Evolutionary conservation across 2,888 invertebrate species (phyloP).

Genomic region (Selenia dentaria): DNA sequence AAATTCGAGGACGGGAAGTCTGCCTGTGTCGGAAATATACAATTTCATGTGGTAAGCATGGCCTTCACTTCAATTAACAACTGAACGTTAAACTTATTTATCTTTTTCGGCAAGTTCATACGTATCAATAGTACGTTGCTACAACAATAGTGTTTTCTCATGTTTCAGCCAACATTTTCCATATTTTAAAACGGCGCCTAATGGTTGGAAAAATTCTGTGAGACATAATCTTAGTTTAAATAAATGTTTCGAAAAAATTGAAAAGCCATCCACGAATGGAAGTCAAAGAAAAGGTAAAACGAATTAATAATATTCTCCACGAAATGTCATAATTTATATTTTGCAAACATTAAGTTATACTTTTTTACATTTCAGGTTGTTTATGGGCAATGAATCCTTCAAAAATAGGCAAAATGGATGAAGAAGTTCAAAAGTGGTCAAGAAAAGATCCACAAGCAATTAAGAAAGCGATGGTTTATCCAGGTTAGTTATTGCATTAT

Average conservation of each 20-base stretch:
- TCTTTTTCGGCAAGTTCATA: neutral
- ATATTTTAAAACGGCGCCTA: slow-evolving; percentile 98
- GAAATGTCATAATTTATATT: neutral
- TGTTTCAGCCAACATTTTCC: slow-evolving; percentile 96
- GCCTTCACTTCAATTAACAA: slow-evolving; percentile 35
- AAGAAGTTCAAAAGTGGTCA: slow-evolving; percentile 99
- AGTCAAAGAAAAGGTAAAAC: slow-evolving; percentile 91
- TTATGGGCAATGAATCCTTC: slow-evolving; percentile 98
- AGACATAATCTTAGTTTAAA: slow-evolving; percentile 98
- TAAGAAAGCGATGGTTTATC: slow-evolving; percentile 96
- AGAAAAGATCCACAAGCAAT: slow-evolving; percentile 97
- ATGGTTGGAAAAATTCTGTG: slow-evolving; percentile 99
- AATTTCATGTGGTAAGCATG: slow-evolving; percentile 97
- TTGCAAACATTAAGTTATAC: neutral
- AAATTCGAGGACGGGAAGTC: slow-evolving; percentile 96
- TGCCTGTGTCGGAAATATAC: slow-evolving; percentile 99
- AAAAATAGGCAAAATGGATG: slow-evolving; percentile 98
- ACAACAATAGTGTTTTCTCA: neutral
- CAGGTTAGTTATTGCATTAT: slow-evolving; percentile 82
- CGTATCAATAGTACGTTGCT: too few species aligned
- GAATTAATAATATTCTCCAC: neutral
- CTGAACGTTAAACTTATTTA: slow-evolving; percentile 6
- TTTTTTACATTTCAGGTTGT: slow-evolving; percentile 84
- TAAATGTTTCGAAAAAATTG: slow-evolving; percentile 99
- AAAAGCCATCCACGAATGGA: slow-evolving; percentile 95